phyloP scores from a whole-genome alignment of 2,113 vertebrate species.

The Paratilapia polleni region DNA sequence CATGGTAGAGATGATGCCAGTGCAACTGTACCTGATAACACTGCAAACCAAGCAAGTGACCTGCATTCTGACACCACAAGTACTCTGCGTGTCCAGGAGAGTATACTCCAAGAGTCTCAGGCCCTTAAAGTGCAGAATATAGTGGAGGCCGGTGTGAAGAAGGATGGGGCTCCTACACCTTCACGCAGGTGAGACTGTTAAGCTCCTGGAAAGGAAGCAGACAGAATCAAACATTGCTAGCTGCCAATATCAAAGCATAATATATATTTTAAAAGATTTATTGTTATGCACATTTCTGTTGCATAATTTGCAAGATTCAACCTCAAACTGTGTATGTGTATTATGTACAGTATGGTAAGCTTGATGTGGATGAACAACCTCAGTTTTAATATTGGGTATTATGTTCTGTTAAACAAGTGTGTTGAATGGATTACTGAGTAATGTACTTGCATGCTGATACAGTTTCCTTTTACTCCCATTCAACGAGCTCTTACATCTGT shows the following conservation, averaged over 20 bases:
- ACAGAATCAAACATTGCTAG: neutral
- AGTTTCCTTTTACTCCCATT: neutral
- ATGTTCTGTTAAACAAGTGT: neutral
- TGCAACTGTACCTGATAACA: neutral
- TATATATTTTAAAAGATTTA: neutral
- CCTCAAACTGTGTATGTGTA: neutral
- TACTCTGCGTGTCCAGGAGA: constrained; percentile 75
- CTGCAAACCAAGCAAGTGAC: constrained; percentile 50
- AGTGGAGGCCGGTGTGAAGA: constrained; percentile 51
- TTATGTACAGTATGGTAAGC: neutral
- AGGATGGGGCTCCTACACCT: constrained; percentile 68
- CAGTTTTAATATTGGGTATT: neutral
- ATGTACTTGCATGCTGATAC: neutral
- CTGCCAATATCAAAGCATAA: neutral
- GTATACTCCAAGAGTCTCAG: constrained; percentile 78
- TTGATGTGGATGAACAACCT: neutral
- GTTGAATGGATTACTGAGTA: neutral
- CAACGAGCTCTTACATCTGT: neutral
- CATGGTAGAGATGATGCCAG: neutral
- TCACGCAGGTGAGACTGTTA: constrained; percentile 63
- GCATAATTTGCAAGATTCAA: neutral
- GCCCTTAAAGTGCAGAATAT: constrained; percentile 57
- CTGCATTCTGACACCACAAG: constrained; percentile 54
- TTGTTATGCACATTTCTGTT: neutral
- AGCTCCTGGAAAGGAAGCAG: neutral